Base-by-base conservation (phyloP, 2,113 vertebrate species). In the Megaceryle torquata region DNA sequence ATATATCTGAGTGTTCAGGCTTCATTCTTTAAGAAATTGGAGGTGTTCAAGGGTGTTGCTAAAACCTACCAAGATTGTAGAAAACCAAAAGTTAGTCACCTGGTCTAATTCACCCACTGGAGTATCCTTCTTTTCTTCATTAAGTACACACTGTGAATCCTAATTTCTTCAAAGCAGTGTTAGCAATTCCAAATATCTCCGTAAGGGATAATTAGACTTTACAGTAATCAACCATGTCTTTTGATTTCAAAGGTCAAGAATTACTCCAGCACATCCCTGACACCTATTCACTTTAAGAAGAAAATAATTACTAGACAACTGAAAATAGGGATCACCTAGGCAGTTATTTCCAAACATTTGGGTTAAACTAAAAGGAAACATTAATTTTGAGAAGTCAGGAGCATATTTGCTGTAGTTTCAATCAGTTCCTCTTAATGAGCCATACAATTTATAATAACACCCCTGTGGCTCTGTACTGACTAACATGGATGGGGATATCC, bases 241-340 rank as follows among this genome's bases (percentile, higher is more conserved):
- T 82, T 91, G 44, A 50, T n/a, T 89, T 87, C 85, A 89, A 89
- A 89, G 67, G 70, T 94, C 89, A 92, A 85, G 41, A 82, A 91
- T 85, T 84, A 77, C 13, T 89, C 21, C 31, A 69, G 39, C 24
- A 79, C 4, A 41, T 65, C 31, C 28, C 25, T 44, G 59, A 53
- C 3, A 53, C 29, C 21, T 71, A 31, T 56, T 43, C 11, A 16
- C 19, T 64, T 69, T 44, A 69, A 82, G 46, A 88, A 63, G 24
- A 89, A 85, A 87, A 82, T 53, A 54, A 57, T 86, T 56, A 60
- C 20, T 29, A 87, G 35, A 12, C 24, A 72, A 26, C 6, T 19
- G 53, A 69, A 92, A 82, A 76, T 51, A 76, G 2, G 9, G n/a
- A 43, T 75, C 25, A 70, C 18, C 20, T 28, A 81, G 24, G 33